Evolutionary conservation across 92 coral and sea anemone species (phyloP).

Genomic region (Epizoanthus rinbou): DNA sequence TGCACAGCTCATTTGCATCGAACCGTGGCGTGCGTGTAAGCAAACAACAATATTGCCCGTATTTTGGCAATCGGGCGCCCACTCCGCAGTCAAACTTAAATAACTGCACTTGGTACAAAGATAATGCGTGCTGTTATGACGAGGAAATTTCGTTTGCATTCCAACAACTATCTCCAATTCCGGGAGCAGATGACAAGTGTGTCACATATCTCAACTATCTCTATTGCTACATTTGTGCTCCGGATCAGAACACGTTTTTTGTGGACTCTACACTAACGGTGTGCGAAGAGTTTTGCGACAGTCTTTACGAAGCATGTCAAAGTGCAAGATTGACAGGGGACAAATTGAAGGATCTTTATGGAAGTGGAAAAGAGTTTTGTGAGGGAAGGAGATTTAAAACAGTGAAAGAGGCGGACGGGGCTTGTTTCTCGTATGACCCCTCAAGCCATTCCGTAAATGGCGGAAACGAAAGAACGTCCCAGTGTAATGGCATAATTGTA

Average conservation of each 20-base stretch:
- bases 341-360: slow-evolving; percentile 57
- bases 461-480: background rate
- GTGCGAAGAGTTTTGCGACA: slow-evolving; percentile 90
- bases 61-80: slow-evolving; percentile 94
- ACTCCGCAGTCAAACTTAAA: slow-evolving; percentile 73
- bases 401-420: slow-evolving; percentile 49
- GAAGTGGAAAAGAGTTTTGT: slow-evolving; percentile 81
- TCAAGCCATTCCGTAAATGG: slow-evolving; percentile 39
- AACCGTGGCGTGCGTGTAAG: background rate
- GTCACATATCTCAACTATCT: slow-evolving; percentile 69
- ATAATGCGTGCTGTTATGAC: slow-evolving; percentile 86
- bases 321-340: slow-evolving; percentile 76
- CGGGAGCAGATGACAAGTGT: slow-evolving; percentile 73
- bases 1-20: background rate
- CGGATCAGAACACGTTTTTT: slow-evolving; percentile 91
- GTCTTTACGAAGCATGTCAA: slow-evolving; percentile 74
- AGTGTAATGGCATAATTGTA: background rate
- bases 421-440: slow-evolving; percentile 70
- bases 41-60: slow-evolving; percentile 82
- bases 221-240: slow-evolving; percentile 97
- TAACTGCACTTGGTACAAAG: slow-evolving; percentile 95
- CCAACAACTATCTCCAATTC: slow-evolving; percentile 71
- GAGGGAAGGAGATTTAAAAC: slow-evolving; percentile 75
- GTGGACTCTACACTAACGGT: slow-evolving; percentile 75
- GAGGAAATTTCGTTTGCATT: slow-evolving; percentile 84